A percentile compares a stretch with the other conserved stretches of the same genome.
phyloP scores from a whole-genome alignment of 2,888 invertebrate genomes.

The Poecilus cupreus region DNA sequence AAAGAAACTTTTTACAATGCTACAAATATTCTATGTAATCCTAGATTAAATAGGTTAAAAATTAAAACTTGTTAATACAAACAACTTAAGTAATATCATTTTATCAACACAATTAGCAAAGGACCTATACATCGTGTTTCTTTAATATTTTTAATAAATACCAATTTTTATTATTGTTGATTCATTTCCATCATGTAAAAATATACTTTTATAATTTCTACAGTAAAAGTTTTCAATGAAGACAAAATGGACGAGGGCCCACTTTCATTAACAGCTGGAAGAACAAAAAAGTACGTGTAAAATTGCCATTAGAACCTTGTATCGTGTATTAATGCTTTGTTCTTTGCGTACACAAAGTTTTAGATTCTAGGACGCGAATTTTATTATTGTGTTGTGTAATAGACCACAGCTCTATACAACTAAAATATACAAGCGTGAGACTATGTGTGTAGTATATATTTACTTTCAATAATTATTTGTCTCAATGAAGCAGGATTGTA shows the following conservation, averaged over 20 bases:
- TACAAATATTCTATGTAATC: constrained; percentile 27
- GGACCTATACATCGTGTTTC: neutral
- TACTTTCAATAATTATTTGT: too few species aligned
- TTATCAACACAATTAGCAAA: constrained; percentile 4
- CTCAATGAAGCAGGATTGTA: neutral
- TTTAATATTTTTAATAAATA: neutral
- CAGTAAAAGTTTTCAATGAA: constrained; percentile 19
- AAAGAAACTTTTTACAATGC: constrained; percentile 43
- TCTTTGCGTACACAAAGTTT: neutral
- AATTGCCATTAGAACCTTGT: neutral
- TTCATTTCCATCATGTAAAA: constrained; percentile 32
- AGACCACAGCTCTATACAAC: neutral
- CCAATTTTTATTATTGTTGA: constrained; percentile 16
- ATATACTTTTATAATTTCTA: constrained; percentile 36
- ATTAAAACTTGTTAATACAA: constrained; percentile 25
- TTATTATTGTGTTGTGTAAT: neutral
- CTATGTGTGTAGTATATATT: neutral
- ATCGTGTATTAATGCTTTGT: neutral
- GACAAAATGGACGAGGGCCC: neutral
- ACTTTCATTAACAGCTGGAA: neutral
- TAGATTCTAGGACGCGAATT: neutral
- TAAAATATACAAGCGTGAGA: neutral
- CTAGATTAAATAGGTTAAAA: constrained; percentile 4
- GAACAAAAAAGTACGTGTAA: neutral
- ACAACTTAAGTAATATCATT: neutral